Conservation (phyloP, 2,113 vertebrate species). For the Ellobius talpinus region DNA sequence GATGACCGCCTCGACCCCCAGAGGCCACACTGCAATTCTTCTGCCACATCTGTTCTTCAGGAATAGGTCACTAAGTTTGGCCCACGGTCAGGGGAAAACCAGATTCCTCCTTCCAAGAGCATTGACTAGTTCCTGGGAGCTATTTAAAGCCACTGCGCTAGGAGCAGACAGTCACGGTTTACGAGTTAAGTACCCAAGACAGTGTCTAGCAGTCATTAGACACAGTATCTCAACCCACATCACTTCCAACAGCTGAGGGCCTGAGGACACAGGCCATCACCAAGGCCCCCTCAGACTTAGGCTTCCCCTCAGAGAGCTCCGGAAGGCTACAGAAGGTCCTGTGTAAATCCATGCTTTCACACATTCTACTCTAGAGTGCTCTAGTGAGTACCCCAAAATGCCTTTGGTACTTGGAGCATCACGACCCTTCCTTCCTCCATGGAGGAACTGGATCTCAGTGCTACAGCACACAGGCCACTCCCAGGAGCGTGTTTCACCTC, state of each 20-base stretch:
- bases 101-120: background rate
- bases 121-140: background rate
- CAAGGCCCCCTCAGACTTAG: background rate
- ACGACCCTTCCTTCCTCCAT: background rate
- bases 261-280: background rate
- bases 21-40: background rate
- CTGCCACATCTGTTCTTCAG: background rate
- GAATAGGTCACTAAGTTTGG: background rate
- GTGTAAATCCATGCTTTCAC: background rate
- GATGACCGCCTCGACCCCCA: background rate
- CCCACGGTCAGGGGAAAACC: background rate
- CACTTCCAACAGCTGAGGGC: background rate
- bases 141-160: background rate
- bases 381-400: background rate
- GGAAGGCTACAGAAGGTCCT: background rate
- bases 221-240: background rate
- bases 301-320: background rate
- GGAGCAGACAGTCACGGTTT: background rate
- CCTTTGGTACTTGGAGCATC: background rate
- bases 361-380: background rate
- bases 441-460: background rate
- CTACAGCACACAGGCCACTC: background rate
- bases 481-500: background rate
- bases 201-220: background rate
- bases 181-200: background rate